These are phyloP conservation scores for Paralichthys olivaceus DNA, from an alignment of 2,113 vertebrate genomes.

Conservation along the genomic window DNA sequence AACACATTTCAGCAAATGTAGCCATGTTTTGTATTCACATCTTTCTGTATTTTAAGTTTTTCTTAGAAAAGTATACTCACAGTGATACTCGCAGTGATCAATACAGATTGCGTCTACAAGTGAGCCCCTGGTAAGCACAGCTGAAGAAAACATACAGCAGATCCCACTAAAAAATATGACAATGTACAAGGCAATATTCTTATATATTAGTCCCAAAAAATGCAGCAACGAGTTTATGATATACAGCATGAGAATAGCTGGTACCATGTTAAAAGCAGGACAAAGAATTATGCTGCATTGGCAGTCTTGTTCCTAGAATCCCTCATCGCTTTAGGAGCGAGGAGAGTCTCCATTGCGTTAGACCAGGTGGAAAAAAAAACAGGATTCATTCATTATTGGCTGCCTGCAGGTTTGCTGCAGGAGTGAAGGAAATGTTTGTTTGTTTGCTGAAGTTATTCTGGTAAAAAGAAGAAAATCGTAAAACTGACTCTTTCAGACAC, in stretches of 20 bases:
- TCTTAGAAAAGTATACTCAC: no score
- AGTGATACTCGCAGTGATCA: no score
- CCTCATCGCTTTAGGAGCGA: slow-evolving; percentile 39
- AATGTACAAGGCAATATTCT: slow-evolving; percentile 28
- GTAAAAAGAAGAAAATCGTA: slow-evolving; percentile 27
- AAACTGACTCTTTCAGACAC: slow-evolving; percentile 12
- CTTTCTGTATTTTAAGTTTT: no score
- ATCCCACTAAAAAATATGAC: slow-evolving; percentile 48
- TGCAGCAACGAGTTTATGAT: slow-evolving; percentile 47
- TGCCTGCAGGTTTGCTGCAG: slow-evolving; percentile 38
- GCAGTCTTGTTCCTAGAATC: slow-evolving; percentile 53
- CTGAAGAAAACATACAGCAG: slow-evolving; percentile 20
- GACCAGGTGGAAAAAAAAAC: slow-evolving; percentile 22
- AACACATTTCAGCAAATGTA: no score
- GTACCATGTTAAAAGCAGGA: slow-evolving; percentile 48
- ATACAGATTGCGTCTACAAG: not conserved
- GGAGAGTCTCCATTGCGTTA: slow-evolving; percentile 33
- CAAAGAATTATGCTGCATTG: slow-evolving; percentile 68
- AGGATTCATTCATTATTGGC: slow-evolving; percentile 41
- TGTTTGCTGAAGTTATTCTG: slow-evolving; percentile 30
- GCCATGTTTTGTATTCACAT: no score
- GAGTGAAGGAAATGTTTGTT: slow-evolving; percentile 33
- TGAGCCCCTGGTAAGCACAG: not conserved
- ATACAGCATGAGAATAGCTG: slow-evolving; percentile 58
- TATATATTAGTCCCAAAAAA: slow-evolving; percentile 40